Evolutionary conservation across 2,113 vertebrate species (phyloP).

Genomic region (Oryzias celebensis): DNA sequence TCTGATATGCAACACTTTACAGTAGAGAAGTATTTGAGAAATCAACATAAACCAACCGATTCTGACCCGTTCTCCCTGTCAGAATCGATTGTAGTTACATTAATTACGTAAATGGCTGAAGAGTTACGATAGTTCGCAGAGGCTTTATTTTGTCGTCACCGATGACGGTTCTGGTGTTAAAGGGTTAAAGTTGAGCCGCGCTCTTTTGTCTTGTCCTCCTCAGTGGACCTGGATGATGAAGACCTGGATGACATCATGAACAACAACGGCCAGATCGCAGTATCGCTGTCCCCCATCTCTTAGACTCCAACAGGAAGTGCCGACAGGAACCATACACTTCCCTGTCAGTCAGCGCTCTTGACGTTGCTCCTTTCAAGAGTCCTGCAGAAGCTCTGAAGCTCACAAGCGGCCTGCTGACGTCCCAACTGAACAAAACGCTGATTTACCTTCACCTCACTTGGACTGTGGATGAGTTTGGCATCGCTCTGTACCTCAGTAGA

Average conservation of each 20-base stretch:
- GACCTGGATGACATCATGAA: constrained; percentile 81
- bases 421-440: constrained; percentile 63
- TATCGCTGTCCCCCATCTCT: constrained; percentile 73
- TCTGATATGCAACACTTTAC: too few relatives aligned
- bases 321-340: constrained; percentile 43
- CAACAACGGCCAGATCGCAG: constrained; percentile 77
- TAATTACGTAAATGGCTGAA: too few relatives aligned
- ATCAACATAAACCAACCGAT: too few relatives aligned
- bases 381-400: constrained; percentile 52
- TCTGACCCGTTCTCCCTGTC: too few relatives aligned
- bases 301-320: constrained; percentile 69
- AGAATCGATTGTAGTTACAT: too few relatives aligned
- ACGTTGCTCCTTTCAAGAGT: constrained; percentile 53
- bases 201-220: constrained; percentile 2
- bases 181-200: too few relatives aligned
- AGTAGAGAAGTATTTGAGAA: too few relatives aligned
- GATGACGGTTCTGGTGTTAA: too few relatives aligned
- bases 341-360: constrained; percentile 33
- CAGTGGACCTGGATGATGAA: constrained; percentile 80
- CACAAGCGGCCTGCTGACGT: constrained; percentile 26
- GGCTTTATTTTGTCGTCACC: neutral
- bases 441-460: constrained; percentile 52
- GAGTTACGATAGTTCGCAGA: too few relatives aligned
- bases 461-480: constrained; percentile 60
- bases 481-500: constrained; percentile 50